Percentiles rank a stretch among this genome's conserved stretches.
These are phyloP conservation scores for Gouania willdenowi DNA, from an alignment of 2,797 vertebrate genomes.

Conservation along the genomic window DNA sequence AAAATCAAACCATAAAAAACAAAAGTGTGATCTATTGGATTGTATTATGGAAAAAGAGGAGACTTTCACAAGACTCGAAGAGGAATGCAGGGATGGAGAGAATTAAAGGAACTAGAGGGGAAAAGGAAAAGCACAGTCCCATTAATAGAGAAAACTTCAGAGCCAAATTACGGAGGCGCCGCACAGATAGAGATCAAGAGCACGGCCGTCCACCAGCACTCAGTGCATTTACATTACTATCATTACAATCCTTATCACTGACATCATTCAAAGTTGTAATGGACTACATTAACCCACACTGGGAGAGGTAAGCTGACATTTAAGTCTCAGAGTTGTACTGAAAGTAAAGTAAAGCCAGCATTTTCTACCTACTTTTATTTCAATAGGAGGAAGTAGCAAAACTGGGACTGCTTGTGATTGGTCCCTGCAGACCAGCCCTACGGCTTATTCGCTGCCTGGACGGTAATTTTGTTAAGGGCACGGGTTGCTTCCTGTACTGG, in stretches of 20 bases:
- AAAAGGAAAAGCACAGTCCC: conserved; percentile 57
- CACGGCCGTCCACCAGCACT: conserved; percentile 63
- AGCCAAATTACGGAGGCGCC: conserved; percentile 74
- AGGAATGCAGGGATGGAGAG: conserved; percentile 43
- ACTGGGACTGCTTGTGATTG: conserved; percentile 55
- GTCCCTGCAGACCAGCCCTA: conserved; percentile 70
- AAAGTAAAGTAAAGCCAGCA: conserved; percentile 15
- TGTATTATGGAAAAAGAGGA: conserved; percentile 7
- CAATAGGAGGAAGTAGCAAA: conserved; percentile 54
- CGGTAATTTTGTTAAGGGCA: conserved; percentile 73
- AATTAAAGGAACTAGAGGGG: conserved; percentile 50
- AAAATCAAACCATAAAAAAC: conserved; percentile 11
- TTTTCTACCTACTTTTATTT: conserved; percentile 26
- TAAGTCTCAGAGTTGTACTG: conserved; percentile 23
- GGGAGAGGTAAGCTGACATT: conserved; percentile 48
- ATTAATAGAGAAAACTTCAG: conserved; percentile 70
- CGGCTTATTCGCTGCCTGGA: conserved; percentile 69
- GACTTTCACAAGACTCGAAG: conserved; percentile 25
- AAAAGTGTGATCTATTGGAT: conserved; percentile 14
- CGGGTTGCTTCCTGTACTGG: conserved; percentile 76
- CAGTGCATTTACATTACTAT: conserved; percentile 67
- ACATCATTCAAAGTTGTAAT: conserved; percentile 59
- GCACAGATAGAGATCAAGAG: conserved; percentile 70
- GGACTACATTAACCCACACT: conserved; percentile 47
- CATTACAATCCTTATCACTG: conserved; percentile 66